Conservation (phyloP, 2,113 vertebrate genomes). For the Heptranchias perlo region DNA sequence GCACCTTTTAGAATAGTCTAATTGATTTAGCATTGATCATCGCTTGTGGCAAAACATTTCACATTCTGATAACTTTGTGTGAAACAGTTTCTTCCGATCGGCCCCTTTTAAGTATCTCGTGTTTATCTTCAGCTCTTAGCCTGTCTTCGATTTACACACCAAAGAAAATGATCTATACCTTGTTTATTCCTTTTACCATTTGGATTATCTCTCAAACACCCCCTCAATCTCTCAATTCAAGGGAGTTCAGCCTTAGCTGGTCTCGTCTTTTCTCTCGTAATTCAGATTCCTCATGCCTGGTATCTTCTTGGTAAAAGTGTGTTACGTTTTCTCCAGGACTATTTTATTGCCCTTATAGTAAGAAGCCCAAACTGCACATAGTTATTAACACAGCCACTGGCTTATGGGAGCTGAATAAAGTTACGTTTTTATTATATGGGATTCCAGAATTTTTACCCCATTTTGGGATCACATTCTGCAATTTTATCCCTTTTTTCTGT, state of each 20-base stretch:
- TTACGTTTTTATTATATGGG: not conserved
- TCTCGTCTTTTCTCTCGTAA: not conserved
- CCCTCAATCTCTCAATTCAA: too few species aligned
- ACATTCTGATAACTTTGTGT: too few species aligned
- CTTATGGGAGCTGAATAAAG: not conserved
- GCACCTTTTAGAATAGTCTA: too few species aligned
- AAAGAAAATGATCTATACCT: too few species aligned
- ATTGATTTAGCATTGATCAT: too few species aligned
- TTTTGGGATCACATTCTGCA: not conserved
- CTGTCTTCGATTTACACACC: too few species aligned
- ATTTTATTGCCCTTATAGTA: not conserved
- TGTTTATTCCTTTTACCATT: too few species aligned
- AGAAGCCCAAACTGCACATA: not conserved
- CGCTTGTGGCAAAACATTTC: too few species aligned
- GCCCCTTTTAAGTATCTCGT: too few species aligned
- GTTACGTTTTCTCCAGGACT: not conserved
- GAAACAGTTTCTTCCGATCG: too few species aligned
- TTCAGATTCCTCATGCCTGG: not conserved
- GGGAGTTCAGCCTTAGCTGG: not conserved
- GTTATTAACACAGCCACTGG: not conserved
- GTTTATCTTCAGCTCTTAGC: too few species aligned
- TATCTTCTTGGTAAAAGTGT: not conserved
- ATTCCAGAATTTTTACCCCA: not conserved
- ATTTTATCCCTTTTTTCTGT: not conserved
- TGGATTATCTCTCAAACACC: too few species aligned